Base-by-base conservation (phyloP, 2,113 vertebrate species). In the Excalfactoria chinensis region DNA sequence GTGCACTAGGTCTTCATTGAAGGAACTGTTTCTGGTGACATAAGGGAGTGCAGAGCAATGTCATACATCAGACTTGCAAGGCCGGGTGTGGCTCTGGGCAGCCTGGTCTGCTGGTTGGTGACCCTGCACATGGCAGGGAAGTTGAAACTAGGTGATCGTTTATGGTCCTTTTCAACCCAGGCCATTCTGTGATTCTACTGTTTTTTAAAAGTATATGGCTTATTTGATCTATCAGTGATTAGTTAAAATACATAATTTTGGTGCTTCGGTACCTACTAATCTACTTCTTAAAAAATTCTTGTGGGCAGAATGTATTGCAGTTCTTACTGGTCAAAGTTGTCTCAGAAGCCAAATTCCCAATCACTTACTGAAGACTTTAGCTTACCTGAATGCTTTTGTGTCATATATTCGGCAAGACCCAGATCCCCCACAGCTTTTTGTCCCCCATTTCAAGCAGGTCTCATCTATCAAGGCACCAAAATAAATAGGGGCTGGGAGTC, bases 391-490 rank as follows among this genome's bases (percentile, higher is more conserved):
- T 22, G 97, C 96, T 7, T 96, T 94, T 0, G 97, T 98, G 93
- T 99, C 96, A 1, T 99, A 99, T 13, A 99, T 94, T 17, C 98
- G 97, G 87, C 99, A 99, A 23, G 99, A 98, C 7, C 99, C 99
- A 76, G 96, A 94, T 28, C 98, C 98, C 1, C 98, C 98, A 53
- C 99, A 99, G 41, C 86, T 97, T 97, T 93, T 98, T 64, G 95
- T 97, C 9, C 98, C 98, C 99, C 99, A 99, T 26, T 99, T 99
- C 97, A 99, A 96, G 97, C 99, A 99, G 5, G 98, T 99, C 46
- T 89, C 79, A 37, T 99, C 99, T 86, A 99, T 98, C 89, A 99
- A 96, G 25, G 98, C 98, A 68, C 99, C 99, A 18, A 99, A 99
- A 94, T 99, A 99, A 92, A 99, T 98, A 8, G 99, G 98, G 34